phyloP scores from a whole-genome alignment of 2,113 vertebrate genomes.

The Illadopsis cleaveri region DNA sequence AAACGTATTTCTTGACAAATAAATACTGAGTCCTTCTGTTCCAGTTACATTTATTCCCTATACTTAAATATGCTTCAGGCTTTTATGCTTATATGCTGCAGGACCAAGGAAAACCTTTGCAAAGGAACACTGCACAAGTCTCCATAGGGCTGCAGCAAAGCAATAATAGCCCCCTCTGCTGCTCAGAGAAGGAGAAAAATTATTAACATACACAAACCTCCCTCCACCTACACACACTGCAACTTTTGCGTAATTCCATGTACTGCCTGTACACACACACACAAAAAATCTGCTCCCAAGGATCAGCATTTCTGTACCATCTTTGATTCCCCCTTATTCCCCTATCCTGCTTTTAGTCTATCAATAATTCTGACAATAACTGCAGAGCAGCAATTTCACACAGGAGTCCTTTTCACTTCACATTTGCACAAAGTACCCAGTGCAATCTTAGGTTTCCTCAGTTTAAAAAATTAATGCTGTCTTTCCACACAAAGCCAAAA shows the following conservation, averaged over 20 bases:
- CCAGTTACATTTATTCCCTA: not conserved
- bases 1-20: not conserved
- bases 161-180: constrained; percentile 63
- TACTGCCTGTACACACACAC: not conserved
- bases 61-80: not conserved
- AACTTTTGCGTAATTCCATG: not conserved
- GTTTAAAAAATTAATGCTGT: not conserved
- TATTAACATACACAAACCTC: not conserved
- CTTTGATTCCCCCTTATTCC: not conserved
- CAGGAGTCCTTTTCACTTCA: not conserved
- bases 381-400: not conserved
- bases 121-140: not conserved
- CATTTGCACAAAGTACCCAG: not conserved
- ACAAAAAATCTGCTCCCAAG: not conserved
- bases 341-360: not conserved
- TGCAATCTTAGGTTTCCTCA: not conserved
- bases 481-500: not conserved
- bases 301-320: not conserved
- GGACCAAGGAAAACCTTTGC: not conserved
- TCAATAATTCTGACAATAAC: not conserved
- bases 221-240: not conserved
- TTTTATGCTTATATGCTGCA: not conserved
- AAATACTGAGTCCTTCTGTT: not conserved
- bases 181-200: constrained; percentile 9
- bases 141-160: not conserved